phyloP scores from a whole-genome alignment of 2,888 invertebrate genomes.

The Drosophila kambysellisi region DNA sequence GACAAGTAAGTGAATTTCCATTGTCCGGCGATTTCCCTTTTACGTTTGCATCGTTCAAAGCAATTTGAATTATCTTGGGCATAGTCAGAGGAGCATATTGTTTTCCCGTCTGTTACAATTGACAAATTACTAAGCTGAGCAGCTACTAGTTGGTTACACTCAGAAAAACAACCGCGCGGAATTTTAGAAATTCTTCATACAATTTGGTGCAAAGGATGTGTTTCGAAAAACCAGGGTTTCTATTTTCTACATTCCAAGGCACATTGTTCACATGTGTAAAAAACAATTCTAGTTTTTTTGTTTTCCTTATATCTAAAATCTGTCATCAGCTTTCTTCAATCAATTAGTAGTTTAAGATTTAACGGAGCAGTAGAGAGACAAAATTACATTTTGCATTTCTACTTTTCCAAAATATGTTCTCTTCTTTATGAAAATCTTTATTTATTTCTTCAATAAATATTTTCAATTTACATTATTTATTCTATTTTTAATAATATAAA shows the following conservation, averaged over 20 bases:
- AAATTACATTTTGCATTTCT: neutral
- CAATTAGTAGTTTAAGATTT: neutral
- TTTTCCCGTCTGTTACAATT: neutral
- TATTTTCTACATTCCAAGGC: no score
- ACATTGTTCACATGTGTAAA: neutral
- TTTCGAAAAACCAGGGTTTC: neutral
- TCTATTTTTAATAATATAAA: neutral
- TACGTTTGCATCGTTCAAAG: neutral
- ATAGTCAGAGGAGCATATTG: neutral
- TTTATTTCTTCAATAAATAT: neutral
- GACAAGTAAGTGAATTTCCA: conserved; percentile 5
- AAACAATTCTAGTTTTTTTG: neutral
- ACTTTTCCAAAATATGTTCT: neutral
- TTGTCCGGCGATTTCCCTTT: conserved; percentile 6
- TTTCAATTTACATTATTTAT: neutral
- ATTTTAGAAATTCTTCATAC: neutral
- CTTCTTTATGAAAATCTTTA: neutral
- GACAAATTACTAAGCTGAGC: neutral
- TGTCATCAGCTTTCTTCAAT: no score
- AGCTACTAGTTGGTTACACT: neutral
- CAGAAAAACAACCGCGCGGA: neutral
- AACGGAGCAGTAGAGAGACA: no score
- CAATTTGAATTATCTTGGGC: neutral
- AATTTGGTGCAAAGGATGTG: no score
- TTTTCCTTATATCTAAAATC: no score